phyloP scores from a whole-genome alignment of 2,888 invertebrate species.

The Julus scanicus region DNA sequence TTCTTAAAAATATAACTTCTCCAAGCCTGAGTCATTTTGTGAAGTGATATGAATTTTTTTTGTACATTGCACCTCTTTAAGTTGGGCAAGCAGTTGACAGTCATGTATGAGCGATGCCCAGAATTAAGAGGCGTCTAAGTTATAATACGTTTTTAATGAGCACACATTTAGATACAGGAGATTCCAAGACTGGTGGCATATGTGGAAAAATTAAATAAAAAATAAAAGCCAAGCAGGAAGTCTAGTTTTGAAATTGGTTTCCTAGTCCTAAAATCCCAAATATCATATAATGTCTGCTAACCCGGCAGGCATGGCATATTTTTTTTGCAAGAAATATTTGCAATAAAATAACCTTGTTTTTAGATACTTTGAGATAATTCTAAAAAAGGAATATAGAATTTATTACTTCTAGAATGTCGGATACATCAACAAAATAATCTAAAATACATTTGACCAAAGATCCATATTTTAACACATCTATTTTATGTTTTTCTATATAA shows the following conservation, averaged over 20 bases:
- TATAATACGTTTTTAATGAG: neutral
- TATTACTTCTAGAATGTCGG: too few species aligned
- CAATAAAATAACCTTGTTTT: neutral
- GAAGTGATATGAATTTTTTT: neutral
- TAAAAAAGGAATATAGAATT: too few species aligned
- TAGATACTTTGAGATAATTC: too few species aligned
- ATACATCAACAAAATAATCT: too few species aligned
- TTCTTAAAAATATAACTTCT: neutral
- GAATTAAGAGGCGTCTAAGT: neutral
- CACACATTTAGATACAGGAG: neutral
- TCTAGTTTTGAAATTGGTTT: neutral
- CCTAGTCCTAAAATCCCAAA: neutral
- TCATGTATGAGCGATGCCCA: neutral
- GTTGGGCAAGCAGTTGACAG: neutral
- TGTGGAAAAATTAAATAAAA: neutral
- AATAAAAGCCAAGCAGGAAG: slow-evolving; percentile 2
- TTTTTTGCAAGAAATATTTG: neutral
- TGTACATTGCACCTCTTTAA: neutral
- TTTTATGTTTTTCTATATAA: too few species aligned
- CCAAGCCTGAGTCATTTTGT: neutral
- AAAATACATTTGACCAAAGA: too few species aligned
- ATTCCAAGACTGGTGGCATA: neutral
- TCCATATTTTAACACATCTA: too few species aligned
- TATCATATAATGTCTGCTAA: neutral
- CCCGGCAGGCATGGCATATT: neutral